Conservation (phyloP, 2,113 vertebrate genomes). For the Xenotilapia caudafasciata region DNA sequence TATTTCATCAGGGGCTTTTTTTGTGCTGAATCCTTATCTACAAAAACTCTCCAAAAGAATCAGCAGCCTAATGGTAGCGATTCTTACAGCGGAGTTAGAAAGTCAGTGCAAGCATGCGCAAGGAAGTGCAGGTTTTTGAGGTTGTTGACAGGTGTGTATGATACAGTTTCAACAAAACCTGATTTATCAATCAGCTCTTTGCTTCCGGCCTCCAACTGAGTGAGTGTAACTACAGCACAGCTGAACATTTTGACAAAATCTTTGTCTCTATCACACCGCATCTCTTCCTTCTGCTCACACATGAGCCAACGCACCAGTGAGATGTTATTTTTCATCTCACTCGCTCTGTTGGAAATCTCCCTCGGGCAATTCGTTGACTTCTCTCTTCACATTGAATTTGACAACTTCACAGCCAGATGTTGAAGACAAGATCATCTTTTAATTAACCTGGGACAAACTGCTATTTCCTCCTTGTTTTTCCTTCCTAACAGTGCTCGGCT, state of each 20-base stretch:
- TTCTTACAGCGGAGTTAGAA: not conserved
- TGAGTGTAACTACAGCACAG: not conserved
- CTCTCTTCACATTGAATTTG: slow-evolving; percentile 25
- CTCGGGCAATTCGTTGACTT: slow-evolving; percentile 11
- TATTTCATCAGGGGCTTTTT: not conserved
- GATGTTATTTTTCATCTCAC: slow-evolving; percentile 37
- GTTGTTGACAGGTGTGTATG: not conserved
- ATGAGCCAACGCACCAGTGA: not conserved
- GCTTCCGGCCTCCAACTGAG: not conserved
- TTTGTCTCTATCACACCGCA: not conserved
- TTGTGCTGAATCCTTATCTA: not conserved
- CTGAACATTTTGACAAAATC: not conserved
- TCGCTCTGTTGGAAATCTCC: slow-evolving; percentile 10
- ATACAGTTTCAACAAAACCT: not conserved
- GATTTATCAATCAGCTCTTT: not conserved
- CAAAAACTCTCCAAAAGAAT: not conserved
- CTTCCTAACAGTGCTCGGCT: not conserved
- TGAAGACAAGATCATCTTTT: slow-evolving; percentile 50
- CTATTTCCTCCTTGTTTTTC: not conserved
- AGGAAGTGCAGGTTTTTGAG: not conserved
- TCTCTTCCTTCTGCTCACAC: not conserved
- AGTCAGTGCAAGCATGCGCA: not conserved
- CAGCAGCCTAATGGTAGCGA: not conserved
- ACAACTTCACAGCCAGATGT: slow-evolving; percentile 42
- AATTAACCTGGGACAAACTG: slow-evolving; percentile 48